Conservation (phyloP, 2,113 vertebrate species). For the Tenrec ecaudatus region DNA sequence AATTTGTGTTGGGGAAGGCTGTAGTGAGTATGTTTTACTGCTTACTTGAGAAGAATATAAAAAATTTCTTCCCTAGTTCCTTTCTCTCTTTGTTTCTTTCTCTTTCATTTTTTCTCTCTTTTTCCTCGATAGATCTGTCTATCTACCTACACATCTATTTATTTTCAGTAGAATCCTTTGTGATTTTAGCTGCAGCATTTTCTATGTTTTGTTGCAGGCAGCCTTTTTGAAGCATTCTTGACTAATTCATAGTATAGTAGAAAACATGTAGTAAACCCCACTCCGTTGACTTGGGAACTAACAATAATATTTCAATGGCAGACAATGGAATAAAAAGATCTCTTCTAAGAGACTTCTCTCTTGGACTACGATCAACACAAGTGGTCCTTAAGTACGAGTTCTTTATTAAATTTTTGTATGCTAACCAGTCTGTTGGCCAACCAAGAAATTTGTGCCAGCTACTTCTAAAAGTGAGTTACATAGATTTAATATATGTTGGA, state of each 20-base stretch:
- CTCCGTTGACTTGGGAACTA: background rate
- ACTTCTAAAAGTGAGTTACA: constrained; percentile 21
- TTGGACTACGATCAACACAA: background rate
- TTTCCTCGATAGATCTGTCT: too few relatives aligned
- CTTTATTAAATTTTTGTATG: constrained; percentile 38
- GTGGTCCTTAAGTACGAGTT: background rate
- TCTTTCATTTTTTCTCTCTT: too few relatives aligned
- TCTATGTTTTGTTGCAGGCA: background rate
- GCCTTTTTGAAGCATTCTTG: background rate
- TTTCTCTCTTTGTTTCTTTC: too few relatives aligned
- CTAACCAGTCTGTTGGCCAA: background rate
- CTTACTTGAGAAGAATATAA: background rate
- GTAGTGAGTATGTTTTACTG: constrained; percentile 10
- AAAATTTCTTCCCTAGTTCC: background rate
- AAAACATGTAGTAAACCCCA: constrained; percentile 21
- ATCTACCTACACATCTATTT: too few relatives aligned
- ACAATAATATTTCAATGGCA: constrained; percentile 26
- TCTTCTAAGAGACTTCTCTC: background rate
- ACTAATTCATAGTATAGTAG: background rate
- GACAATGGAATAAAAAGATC: background rate
- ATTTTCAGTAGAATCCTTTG: background rate
- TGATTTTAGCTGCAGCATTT: background rate
- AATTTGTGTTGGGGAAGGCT: constrained; percentile 7
- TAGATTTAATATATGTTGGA: constrained; percentile 62
- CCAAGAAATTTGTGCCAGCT: constrained; percentile 11